Evolutionary conservation across 2,797 vertebrate species (phyloP).

Genomic region (Pristis pectinata): DNA sequence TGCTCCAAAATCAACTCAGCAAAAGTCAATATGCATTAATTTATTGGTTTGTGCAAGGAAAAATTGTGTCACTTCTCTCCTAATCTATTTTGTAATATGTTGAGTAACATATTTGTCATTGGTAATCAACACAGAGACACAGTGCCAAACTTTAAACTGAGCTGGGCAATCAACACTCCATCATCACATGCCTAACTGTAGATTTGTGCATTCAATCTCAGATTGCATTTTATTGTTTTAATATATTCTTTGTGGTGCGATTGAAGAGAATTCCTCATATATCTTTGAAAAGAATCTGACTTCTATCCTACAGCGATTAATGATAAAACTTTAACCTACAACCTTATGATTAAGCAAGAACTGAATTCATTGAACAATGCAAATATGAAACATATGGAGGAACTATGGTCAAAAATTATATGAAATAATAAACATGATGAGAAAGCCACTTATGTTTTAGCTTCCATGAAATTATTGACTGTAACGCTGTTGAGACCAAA

Average conservation of each 20-base stretch:
- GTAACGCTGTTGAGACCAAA: not conserved
- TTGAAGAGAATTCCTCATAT: not conserved
- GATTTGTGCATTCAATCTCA: not conserved
- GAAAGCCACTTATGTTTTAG: not conserved
- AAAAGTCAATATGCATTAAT: not conserved
- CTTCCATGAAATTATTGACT: not conserved
- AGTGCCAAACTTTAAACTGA: not conserved
- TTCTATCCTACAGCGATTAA: not conserved
- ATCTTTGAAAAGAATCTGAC: slow-evolving; percentile 12
- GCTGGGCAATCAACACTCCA: not conserved
- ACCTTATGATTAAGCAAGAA: not conserved
- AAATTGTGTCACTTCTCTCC: not conserved
- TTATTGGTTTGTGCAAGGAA: not conserved
- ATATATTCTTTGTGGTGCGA: not conserved
- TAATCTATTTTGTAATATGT: not conserved
- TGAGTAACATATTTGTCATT: slow-evolving; percentile 3
- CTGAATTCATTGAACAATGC: not conserved
- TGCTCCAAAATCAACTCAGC: slow-evolving; percentile 9
- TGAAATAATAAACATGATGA: slow-evolving; percentile 12
- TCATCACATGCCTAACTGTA: not conserved
- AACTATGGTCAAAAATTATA: not conserved
- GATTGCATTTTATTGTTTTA: not conserved
- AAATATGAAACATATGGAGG: slow-evolving; percentile 29
- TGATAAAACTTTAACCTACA: slow-evolving; percentile 6
- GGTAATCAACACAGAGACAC: not conserved